Base-by-base conservation (phyloP, 2,888 invertebrate species). In the Carabus problematicus region DNA sequence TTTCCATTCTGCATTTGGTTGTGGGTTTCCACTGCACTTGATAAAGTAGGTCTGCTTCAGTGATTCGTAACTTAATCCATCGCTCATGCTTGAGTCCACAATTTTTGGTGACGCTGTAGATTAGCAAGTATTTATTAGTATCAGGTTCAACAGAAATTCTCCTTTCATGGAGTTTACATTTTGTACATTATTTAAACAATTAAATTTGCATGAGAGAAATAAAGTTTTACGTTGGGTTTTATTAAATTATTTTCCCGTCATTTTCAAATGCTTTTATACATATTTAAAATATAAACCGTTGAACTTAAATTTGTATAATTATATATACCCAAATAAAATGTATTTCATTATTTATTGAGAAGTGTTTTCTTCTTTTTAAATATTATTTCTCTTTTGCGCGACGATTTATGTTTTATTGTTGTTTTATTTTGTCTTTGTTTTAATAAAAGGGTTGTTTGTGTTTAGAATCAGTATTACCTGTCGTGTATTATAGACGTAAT, bases 21-120 rank as follows among this genome's bases (percentile, higher is more conserved):
- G 87, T 8, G 95, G 95, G 71, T 88, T 84, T 14, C 93, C 94
- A 52, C 86, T 87, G 0, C 92, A 93, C 72, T 89, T 86, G 0
- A 95, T 88, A 71, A 92, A 91, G 82, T 92, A 95, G 72, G 88
- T 88, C 55, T 92, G 87, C 8, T 91, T 90, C 63, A 96, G 88
- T 9, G 95, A 94, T 81, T 94, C 94, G 80, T 87, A 93, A 41
- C 89, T 87, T 71, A 88, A 87, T 70, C 88, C 86, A 81, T 93
- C 92, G 75, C 89, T 88, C 82, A 94, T 87, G 75, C 87, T 89
- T 73, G 90, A 88, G 74, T 88, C 89, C 76, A 89, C 82, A 74
- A 94, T 87, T 79, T 88, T 87, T 47, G 94, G 93, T 73, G 88
- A 84, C 79, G 91, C 90, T 90, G 81, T 43, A 81, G 70, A 62